Evolutionary conservation across 2,797 vertebrate genomes (phyloP).

Genomic region (Cyprinodon diabolis): DNA sequence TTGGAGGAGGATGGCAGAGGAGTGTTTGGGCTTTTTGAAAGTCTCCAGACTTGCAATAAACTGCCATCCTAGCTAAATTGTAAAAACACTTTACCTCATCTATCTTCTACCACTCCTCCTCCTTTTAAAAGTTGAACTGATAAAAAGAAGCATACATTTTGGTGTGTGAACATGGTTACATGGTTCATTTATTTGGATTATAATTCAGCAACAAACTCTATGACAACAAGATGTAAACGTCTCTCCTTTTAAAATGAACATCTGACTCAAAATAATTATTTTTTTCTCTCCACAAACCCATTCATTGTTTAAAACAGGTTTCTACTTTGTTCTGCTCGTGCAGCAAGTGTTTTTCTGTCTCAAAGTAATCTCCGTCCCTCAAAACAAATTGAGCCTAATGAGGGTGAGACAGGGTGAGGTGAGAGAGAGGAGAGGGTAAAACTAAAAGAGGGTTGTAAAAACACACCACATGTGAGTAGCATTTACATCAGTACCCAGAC

Average conservation of each 20-base stretch:
- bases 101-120: slow-evolving; percentile 6
- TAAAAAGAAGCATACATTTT: slow-evolving; percentile 15
- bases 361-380: slow-evolving; percentile 43
- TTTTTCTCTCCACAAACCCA: slow-evolving; percentile 23
- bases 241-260: slow-evolving; percentile 1
- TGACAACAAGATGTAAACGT: slow-evolving; percentile 11
- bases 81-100: slow-evolving; percentile 17
- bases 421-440: slow-evolving; percentile 13
- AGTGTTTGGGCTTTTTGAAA: slow-evolving; percentile 50
- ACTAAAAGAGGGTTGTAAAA: slow-evolving; percentile 54
- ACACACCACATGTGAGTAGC: slow-evolving; percentile 50
- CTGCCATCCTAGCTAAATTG: slow-evolving; percentile 25
- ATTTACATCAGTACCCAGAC: slow-evolving; percentile 33
- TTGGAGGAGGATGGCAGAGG: slow-evolving; percentile 32
- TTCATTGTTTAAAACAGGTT: slow-evolving; percentile 35
- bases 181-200: neutral
- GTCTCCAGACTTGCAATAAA: slow-evolving; percentile 55
- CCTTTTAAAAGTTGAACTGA: neutral
- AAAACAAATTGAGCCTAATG: slow-evolving; percentile 75
- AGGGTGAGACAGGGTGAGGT: slow-evolving; percentile 60
- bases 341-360: slow-evolving; percentile 58
- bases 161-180: neutral
- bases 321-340: slow-evolving; percentile 18
- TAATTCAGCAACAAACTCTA: neutral
- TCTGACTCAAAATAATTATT: slow-evolving; percentile 11